Evolutionary conservation across 37 sponge, comb jelly and placozoan species (phyloP).

Genomic region (Bolinopsis microptera): DNA sequence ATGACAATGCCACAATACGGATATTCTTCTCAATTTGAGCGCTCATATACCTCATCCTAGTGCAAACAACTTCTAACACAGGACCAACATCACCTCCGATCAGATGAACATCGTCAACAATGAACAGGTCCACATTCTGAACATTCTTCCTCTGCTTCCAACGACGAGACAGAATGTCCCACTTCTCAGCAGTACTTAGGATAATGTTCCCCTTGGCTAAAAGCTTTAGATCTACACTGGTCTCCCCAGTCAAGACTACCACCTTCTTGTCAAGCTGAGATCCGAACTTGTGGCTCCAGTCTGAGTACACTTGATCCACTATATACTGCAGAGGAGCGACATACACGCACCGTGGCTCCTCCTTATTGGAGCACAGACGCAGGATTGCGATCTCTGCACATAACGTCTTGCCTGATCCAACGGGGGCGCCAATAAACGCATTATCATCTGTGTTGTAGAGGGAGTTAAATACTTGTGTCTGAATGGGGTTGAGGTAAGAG

Average conservation of each 20-base stretch:
- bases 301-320: conserved; percentile 87
- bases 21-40: conserved; percentile 92
- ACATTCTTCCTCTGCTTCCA: conserved; percentile 99
- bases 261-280: conserved; percentile 82
- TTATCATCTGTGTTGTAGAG: conserved; percentile 97
- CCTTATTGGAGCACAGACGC: conserved; percentile 73
- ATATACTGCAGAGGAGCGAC: conserved; percentile 87
- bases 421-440: conserved; percentile 96
- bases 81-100: conserved; percentile 95
- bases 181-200: conserved; percentile 92
- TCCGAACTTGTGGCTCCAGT: conserved; percentile 89
- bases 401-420: conserved; percentile 98
- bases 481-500: conserved; percentile 94
- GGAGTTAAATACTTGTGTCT: conserved; percentile 98
- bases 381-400: conserved; percentile 99
- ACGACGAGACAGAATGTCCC: conserved; percentile 96
- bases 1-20: conserved; percentile 89
- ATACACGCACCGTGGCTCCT: conserved; percentile 83
- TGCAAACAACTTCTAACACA: conserved; percentile 89
- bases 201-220: conserved; percentile 89
- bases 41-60: conserved; percentile 96
- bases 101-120: conserved; percentile 93
- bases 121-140: conserved; percentile 90
- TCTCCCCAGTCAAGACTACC: conserved; percentile 93
- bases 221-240: conserved; percentile 85